Evolutionary conservation across 1,140 invertebrate species (phyloP).

Genomic region (Drosophila erecta): DNA sequence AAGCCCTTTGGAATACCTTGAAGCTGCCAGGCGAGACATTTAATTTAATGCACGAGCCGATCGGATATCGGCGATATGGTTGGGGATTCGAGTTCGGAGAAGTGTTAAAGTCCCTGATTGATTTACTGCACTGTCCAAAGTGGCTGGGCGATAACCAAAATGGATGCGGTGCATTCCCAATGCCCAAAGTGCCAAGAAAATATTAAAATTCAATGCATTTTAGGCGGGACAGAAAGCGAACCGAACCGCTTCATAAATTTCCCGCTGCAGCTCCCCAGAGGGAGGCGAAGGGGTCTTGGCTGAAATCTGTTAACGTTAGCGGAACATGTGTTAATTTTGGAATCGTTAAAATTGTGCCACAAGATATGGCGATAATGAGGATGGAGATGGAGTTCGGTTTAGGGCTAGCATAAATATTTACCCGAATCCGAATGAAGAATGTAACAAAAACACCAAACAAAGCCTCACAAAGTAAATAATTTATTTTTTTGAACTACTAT

Average conservation of each 20-base stretch:
- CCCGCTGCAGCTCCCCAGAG: constrained; percentile 31
- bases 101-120: constrained; percentile 50
- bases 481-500: constrained; percentile 55
- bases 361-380: constrained; percentile 38
- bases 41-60: constrained; percentile 8
- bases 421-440: constrained; percentile 62
- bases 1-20: constrained; percentile 10
- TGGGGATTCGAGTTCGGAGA: constrained; percentile 13
- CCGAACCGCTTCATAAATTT: constrained; percentile 31
- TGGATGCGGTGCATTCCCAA: constrained; percentile 31
- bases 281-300: constrained; percentile 6
- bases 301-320: constrained; percentile 47
- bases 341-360: constrained; percentile 62
- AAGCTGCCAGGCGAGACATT: constrained; percentile 19
- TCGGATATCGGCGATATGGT: constrained; percentile 6
- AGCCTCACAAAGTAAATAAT: constrained; percentile 61
- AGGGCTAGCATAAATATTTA: constrained; percentile 64
- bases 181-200: constrained; percentile 43
- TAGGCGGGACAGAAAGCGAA: constrained; percentile 2
- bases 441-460: constrained; percentile 63
- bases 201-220: constrained; percentile 49
- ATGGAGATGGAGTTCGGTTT: constrained; percentile 34
- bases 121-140: constrained; percentile 56
- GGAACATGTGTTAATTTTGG: constrained; percentile 71
- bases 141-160: constrained; percentile 50